Conservation (phyloP, 1,140 invertebrate genomes). For the Sminthurides bifidus region DNA sequence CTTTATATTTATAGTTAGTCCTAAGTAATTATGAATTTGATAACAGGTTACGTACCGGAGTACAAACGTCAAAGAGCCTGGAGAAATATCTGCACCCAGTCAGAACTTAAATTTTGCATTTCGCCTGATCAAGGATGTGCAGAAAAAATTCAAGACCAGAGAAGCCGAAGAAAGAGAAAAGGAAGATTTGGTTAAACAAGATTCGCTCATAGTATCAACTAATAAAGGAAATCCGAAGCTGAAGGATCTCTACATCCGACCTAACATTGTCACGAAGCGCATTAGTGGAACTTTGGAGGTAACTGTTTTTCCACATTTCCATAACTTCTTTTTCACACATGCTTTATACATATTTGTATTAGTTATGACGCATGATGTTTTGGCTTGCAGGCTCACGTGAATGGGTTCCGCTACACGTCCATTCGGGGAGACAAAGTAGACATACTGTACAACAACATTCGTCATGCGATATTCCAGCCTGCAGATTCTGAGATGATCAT, state of each 20-base stretch:
- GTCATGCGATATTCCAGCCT: slow-evolving; percentile 98
- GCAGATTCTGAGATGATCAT: slow-evolving; percentile 99
- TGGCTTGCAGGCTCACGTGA: slow-evolving; percentile 82
- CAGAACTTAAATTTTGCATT: slow-evolving; percentile 94
- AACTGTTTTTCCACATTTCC: neutral
- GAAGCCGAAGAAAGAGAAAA: slow-evolving; percentile 98
- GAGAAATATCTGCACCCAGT: slow-evolving; percentile 87
- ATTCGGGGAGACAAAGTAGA: slow-evolving; percentile 98
- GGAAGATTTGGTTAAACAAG: slow-evolving; percentile 97
- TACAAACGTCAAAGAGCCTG: slow-evolving; percentile 94
- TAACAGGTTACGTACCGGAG: slow-evolving; percentile 81
- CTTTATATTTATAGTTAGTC: neutral
- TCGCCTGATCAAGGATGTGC: slow-evolving; percentile 95
- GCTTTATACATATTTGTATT: neutral
- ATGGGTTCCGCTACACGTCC: slow-evolving; percentile 96
- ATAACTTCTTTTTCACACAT: neutral
- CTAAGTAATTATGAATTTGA: neutral
- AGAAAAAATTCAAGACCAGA: slow-evolving; percentile 95
- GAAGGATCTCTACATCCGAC: slow-evolving; percentile 96
- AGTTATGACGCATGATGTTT: neutral
- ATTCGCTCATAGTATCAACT: slow-evolving; percentile 85
- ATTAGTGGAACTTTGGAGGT: slow-evolving; percentile 57
- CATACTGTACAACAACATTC: slow-evolving; percentile 98
- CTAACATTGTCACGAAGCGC: slow-evolving; percentile 95
- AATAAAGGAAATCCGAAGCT: slow-evolving; percentile 97